phyloP scores from a whole-genome alignment of 2,888 invertebrate genomes.

The Pediacus dermestoides region DNA sequence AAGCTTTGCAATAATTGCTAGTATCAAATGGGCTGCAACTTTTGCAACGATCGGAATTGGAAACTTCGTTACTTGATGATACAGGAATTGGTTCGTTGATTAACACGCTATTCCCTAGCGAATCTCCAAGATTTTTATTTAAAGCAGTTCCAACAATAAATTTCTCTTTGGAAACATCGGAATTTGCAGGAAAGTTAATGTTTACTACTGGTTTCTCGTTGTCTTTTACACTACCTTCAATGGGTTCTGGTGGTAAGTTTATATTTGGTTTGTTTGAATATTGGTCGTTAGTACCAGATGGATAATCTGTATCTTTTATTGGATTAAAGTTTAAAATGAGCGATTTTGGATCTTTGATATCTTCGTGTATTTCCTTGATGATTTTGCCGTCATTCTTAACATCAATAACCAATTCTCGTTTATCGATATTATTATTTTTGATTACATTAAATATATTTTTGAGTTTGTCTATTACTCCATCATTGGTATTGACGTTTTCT shows the following conservation, averaged over 20 bases:
- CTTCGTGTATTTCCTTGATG: constrained; percentile 27
- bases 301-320: too few relatives aligned
- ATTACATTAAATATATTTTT: too few relatives aligned
- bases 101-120: too few relatives aligned
- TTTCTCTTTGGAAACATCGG: constrained; percentile 6
- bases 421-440: background rate
- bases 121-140: too few relatives aligned
- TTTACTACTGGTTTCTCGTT: constrained; percentile 15
- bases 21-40: too few relatives aligned
- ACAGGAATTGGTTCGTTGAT: too few relatives aligned
- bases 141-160: background rate
- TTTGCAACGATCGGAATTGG: too few relatives aligned
- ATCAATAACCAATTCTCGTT: constrained; percentile 20
- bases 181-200: constrained; percentile 12
- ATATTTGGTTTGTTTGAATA: constrained; percentile 1
- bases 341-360: constrained; percentile 26
- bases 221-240: constrained; percentile 6
- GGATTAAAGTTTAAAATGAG: constrained; percentile 23
- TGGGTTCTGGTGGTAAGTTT: background rate
- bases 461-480: constrained; percentile 23
- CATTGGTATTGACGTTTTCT: constrained; percentile 11
- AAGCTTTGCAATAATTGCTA: too few relatives aligned
- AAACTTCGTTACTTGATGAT: too few relatives aligned
- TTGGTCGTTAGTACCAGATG: constrained; percentile 20
- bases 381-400: constrained; percentile 30